Conservation (phyloP, 1,140 invertebrate genomes). For the Sweltsa coloradensis region DNA sequence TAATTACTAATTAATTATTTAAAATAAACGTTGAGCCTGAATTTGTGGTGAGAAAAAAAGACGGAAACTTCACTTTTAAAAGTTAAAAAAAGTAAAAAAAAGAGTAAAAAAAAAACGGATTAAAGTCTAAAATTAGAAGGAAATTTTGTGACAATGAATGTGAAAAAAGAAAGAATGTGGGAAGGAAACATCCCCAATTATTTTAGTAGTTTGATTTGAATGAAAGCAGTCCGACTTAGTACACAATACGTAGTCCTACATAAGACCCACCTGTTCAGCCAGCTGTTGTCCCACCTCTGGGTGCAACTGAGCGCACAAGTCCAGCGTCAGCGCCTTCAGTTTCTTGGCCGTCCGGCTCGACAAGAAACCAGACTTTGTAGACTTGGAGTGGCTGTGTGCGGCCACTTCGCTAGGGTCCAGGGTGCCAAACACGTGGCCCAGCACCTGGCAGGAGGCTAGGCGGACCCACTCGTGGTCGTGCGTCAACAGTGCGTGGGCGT, state of each 20-base stretch:
- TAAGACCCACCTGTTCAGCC: constrained; percentile 41
- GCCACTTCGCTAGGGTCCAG: constrained; percentile 47
- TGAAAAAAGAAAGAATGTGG: not conserved
- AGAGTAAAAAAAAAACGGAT: too few species aligned
- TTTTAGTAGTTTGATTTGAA: too few species aligned
- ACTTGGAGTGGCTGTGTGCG: constrained; percentile 4
- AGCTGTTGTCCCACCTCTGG: constrained; percentile 43
- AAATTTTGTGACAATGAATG: not conserved
- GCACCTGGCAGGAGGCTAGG: constrained; percentile 54
- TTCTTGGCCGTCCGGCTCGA: constrained; percentile 7
- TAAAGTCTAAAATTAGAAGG: not conserved
- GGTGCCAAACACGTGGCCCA: constrained; percentile 53
- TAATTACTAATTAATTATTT: too few species aligned
- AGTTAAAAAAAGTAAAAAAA: too few species aligned
- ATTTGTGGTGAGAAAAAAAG: too few species aligned
- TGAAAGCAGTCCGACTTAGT: not conserved
- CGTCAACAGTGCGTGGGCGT: constrained; percentile 35
- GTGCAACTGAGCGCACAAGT: constrained; percentile 58
- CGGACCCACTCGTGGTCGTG: constrained; percentile 64
- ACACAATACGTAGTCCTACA: not conserved
- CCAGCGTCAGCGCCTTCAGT: constrained; percentile 52
- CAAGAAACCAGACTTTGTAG: constrained; percentile 12
- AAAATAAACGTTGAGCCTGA: too few species aligned
- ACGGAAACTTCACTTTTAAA: too few species aligned
- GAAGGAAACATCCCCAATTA: too few species aligned